Percentiles rank a stretch among this genome's conserved stretches.
These are phyloP conservation scores for Ecdyonurus torrentis DNA, from an alignment of 2,888 invertebrate species.

Conservation along the genomic window DNA sequence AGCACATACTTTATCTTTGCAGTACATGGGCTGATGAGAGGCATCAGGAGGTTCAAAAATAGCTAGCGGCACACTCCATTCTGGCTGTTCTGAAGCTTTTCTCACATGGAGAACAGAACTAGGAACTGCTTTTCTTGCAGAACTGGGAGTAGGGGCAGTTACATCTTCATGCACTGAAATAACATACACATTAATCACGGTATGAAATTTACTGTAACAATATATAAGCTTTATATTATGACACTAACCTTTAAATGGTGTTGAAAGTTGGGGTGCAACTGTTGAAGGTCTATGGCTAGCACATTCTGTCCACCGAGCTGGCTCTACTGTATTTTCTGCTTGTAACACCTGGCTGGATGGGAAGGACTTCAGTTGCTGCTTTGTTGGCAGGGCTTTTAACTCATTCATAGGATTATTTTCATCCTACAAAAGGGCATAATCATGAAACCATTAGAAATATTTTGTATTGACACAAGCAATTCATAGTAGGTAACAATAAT, in stretches of 20 bases:
- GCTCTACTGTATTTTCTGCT: slow-evolving; percentile 52
- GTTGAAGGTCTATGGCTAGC: slow-evolving; percentile 10
- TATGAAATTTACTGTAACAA: no score
- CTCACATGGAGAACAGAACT: slow-evolving; percentile 1
- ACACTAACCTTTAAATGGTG: slow-evolving; percentile 30
- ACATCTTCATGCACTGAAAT: slow-evolving; percentile 45
- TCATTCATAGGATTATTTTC: slow-evolving; percentile 13
- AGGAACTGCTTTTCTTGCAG: background rate
- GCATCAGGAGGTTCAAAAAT: slow-evolving; percentile 44
- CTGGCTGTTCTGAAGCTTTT: slow-evolving; percentile 25
- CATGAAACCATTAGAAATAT: no score
- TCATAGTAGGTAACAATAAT: no score
- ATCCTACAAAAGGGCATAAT: slow-evolving; percentile 20
- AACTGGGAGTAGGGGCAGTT: background rate
- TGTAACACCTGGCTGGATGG: slow-evolving; percentile 21
- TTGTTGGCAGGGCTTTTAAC: slow-evolving; percentile 21
- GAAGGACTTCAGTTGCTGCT: slow-evolving; percentile 22
- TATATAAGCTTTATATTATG: no score
- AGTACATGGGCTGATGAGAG: slow-evolving; percentile 46
- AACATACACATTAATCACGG: no score
- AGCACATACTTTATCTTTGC: slow-evolving; percentile 42
- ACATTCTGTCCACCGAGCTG: slow-evolving; percentile 47
- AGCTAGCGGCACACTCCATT: slow-evolving; percentile 36
- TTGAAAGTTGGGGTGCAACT: slow-evolving; percentile 15
- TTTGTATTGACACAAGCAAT: no score